A percentile compares a stretch with the other conserved stretches of the same genome.
These are phyloP conservation scores for Apostichopus leukothele DNA, from an alignment of 53 echinoderm and acorn worm species.

Conservation along the genomic window DNA sequence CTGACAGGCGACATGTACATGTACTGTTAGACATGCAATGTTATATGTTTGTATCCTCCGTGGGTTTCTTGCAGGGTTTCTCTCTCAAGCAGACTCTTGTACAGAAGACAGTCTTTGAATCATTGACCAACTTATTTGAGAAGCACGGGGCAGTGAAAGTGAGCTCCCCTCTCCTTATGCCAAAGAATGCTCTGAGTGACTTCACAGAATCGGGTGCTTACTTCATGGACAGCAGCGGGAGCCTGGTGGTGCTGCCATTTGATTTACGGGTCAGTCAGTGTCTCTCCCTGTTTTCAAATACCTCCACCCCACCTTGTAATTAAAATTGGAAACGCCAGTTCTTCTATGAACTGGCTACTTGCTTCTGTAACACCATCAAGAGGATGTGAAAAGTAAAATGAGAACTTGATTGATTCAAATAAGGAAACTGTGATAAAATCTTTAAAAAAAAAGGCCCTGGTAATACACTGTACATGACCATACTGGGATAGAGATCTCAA, in stretches of 20 bases:
- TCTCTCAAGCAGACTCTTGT: constrained; percentile 63
- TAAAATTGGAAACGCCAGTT: no score
- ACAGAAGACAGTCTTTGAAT: constrained; percentile 73
- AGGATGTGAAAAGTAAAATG: no score
- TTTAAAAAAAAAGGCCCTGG: no score
- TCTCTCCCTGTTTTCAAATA: no score
- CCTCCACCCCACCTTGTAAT: no score
- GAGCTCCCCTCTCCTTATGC: constrained; percentile 75
- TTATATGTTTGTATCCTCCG: neutral
- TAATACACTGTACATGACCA: no score
- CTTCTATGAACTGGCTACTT: no score
- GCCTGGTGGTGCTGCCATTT: constrained; percentile 76
- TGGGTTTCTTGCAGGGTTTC: constrained; percentile 60
- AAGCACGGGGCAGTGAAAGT: constrained; percentile 83
- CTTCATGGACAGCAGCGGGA: constrained; percentile 85
- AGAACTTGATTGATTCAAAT: no score
- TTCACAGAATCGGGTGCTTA: constrained; percentile 67
- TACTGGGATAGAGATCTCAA: no score
- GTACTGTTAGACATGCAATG: neutral
- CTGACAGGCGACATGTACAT: no score
- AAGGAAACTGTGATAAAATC: no score
- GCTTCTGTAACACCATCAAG: no score
- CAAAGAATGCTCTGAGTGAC: constrained; percentile 64
- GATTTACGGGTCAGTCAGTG: constrained; percentile 89
- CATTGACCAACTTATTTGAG: constrained; percentile 72